These are phyloP conservation scores for Sebastes cheni DNA, from an alignment of 2,797 vertebrate genomes.

Conservation along the genomic window DNA sequence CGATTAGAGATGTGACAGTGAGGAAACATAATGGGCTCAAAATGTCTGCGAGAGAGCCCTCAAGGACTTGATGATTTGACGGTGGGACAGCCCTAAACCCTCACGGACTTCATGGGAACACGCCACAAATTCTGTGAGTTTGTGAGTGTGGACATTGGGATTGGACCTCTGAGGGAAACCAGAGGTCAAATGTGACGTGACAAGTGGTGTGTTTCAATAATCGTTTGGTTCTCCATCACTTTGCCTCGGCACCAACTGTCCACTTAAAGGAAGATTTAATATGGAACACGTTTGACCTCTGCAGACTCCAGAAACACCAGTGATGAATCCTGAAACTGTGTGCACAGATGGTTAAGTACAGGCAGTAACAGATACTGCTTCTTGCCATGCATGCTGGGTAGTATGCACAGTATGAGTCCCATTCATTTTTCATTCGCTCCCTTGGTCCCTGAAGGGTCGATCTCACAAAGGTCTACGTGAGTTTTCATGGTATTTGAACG, in stretches of 20 bases:
- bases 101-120: too few relatives aligned
- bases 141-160: too few relatives aligned
- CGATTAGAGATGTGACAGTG: too few relatives aligned
- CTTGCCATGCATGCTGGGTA: background rate
- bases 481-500: background rate
- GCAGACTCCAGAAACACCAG: background rate
- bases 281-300: background rate
- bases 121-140: too few relatives aligned
- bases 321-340: too few relatives aligned
- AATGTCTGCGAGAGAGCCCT: too few relatives aligned
- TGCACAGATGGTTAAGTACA: too few relatives aligned
- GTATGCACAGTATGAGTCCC: background rate
- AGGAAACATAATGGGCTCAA: too few relatives aligned
- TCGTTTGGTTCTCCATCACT: background rate
- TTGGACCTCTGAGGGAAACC: too few relatives aligned
- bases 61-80: too few relatives aligned
- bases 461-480: background rate
- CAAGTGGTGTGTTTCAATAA: background rate
- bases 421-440: background rate
- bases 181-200: background rate
- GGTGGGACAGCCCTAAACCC: too few relatives aligned
- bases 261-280: background rate
- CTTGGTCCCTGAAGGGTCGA: background rate
- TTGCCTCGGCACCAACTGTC: background rate
- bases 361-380: background rate